Evolutionary conservation across 2,113 vertebrate genomes (phyloP), one percentile per base, ranked within the genome.

Genomic region (Coregonus clupeaformis): DNA sequence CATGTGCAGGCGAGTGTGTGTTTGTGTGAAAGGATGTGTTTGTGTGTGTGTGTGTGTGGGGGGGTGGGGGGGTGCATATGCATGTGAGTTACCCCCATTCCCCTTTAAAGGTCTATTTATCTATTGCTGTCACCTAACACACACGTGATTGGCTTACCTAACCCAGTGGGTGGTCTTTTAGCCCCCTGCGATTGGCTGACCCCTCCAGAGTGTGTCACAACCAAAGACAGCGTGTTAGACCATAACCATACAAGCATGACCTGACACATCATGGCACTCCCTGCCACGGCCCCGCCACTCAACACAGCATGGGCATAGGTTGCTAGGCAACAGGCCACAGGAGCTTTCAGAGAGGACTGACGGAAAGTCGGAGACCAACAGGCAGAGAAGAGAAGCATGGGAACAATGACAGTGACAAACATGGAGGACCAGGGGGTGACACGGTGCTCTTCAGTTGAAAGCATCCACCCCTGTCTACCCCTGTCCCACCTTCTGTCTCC

Each of bases 171-270:
- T 72, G 77, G 80, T 68, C 74, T 86, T 71, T 59, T 36, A 69
- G 79, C 76, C 24, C 49, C 20, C 45, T 30, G 4, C 13, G 76
- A 87, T 76, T 79, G 80, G 77, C 74, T 72, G 69, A 80, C 79
- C 83, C 77, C 69, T 71, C 69, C 49, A 12, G 74, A 82, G 82
- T 81, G 81, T 68, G 75, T 85, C 80, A 87, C 80, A 67, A 49
- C 69, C 63, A 69, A 71, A 80, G 89, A 84, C 87, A 83, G 84
- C 71, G 72, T 79, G 82, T 86, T 84, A 74, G 77, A 82, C 84
- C 75, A 77, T 88, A 90, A 92, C 90, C 89, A 85, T 79, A 77
- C 82, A 69, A 84, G 87, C 80, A 77, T 90, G 91, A 91, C 91
- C 90, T 86, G 89, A 91, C 89, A 86, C 74, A 78, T 84, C 75